Evolutionary conservation across 1,140 invertebrate species (phyloP).

Genomic region (Oryzaephilus surinamensis): DNA sequence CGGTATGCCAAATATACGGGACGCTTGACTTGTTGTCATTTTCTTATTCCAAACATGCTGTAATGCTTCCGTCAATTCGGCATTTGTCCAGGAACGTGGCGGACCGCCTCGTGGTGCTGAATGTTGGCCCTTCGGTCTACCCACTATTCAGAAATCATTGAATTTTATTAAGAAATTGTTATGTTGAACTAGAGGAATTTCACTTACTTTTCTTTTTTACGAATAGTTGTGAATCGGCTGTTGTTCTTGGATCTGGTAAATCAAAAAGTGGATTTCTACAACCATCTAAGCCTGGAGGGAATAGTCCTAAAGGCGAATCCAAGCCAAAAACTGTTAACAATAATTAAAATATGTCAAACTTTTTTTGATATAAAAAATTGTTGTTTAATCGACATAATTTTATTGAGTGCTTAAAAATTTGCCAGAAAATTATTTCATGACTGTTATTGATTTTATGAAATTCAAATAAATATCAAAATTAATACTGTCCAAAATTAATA

Average conservation of each 20-base stretch:
- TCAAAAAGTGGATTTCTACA: constrained; percentile 60
- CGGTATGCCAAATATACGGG: constrained; percentile 78
- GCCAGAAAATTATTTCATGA: no score
- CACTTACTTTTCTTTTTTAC: constrained; percentile 63
- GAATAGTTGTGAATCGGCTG: constrained; percentile 47
- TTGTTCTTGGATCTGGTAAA: constrained; percentile 49
- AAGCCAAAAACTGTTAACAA: constrained; percentile 59
- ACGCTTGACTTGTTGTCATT: constrained; percentile 88
- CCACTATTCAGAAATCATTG: constrained; percentile 34
- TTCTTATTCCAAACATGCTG: constrained; percentile 89
- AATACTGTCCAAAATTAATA: no score
- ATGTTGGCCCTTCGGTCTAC: constrained; percentile 75
- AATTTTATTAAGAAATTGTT: not conserved
- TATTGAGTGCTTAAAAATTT: not conserved
- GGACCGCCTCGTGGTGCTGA: constrained; percentile 78
- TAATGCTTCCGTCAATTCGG: constrained; percentile 75
- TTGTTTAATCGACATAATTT: not conserved
- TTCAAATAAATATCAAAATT: no score
- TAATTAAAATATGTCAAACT: constrained; percentile 4
- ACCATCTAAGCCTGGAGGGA: constrained; percentile 60
- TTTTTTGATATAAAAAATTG: no score
- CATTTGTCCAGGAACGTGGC: constrained; percentile 81
- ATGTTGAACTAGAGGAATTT: constrained; percentile 1
- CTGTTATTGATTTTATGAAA: not conserved
- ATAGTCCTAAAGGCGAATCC: constrained; percentile 57